These are phyloP conservation scores for Callipepla squamata DNA, from an alignment of 2,113 vertebrate species.

Conservation along the genomic window DNA sequence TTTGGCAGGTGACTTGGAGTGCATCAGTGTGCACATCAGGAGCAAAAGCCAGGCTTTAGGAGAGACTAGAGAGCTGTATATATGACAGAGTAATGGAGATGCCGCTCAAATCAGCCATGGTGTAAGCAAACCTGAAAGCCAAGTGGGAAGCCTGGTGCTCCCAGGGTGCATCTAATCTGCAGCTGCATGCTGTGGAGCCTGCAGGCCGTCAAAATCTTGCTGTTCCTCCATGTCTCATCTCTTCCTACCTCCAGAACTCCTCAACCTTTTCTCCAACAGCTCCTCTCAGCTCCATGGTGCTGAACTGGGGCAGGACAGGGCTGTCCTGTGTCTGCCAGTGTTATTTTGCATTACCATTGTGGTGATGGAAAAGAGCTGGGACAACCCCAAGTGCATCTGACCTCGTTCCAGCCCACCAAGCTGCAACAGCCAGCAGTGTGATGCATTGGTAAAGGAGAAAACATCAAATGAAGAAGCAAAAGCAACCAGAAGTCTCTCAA, in stretches of 20 bases:
- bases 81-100: neutral
- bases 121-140: neutral
- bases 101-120: neutral
- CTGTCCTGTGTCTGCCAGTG: neutral
- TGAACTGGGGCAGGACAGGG: neutral
- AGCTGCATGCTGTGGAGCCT: neutral
- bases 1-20: accelerated
- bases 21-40: neutral
- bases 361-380: neutral
- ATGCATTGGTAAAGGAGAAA: neutral
- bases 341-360: neutral
- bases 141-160: neutral
- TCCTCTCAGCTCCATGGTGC: neutral
- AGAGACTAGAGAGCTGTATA: neutral
- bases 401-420: neutral
- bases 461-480: neutral
- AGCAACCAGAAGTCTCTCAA: neutral
- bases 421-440: neutral
- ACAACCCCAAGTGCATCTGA: neutral
- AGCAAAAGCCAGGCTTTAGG: neutral
- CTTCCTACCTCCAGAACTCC: neutral
- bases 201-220: neutral
- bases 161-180: neutral
- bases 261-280: neutral
- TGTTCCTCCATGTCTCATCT: neutral